phyloP scores from a whole-genome alignment of 2,888 invertebrate genomes.

The Torymus tubicola region DNA sequence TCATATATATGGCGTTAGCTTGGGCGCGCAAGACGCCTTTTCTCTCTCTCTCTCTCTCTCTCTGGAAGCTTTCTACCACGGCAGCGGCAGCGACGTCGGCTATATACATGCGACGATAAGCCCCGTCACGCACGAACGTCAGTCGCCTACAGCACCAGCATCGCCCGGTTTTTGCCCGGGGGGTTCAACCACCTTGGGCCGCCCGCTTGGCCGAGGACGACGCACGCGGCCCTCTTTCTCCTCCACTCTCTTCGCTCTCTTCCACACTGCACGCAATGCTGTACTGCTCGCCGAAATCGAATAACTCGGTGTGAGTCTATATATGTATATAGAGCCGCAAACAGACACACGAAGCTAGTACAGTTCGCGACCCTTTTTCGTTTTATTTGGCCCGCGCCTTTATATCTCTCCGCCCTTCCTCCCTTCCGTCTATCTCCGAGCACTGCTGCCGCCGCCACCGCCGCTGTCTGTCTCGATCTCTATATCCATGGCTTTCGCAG shows the following conservation, averaged over 20 bases:
- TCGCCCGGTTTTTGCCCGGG: slow-evolving; percentile 69
- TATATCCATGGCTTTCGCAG: slow-evolving; percentile 26
- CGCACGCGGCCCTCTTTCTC: slow-evolving; percentile 64
- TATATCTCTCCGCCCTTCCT: slow-evolving; percentile 38
- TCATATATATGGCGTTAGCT: too few relatives aligned
- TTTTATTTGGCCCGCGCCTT: slow-evolving; percentile 10
- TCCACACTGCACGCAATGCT: slow-evolving; percentile 4
- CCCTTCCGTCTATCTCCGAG: neutral
- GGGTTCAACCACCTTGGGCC: slow-evolving; percentile 72
- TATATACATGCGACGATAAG: too few relatives aligned
- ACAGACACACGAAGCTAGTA: too few relatives aligned
- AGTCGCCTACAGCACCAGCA: slow-evolving; percentile 57
- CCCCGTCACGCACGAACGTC: neutral
- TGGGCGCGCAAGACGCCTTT: too few relatives aligned
- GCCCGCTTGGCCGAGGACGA: slow-evolving; percentile 61
- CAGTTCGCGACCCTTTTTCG: slow-evolving; percentile 2
- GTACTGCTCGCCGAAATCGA: slow-evolving; percentile 39
- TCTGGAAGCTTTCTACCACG: too few relatives aligned
- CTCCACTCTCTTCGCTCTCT: neutral
- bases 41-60: too few relatives aligned
- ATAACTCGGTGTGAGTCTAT: slow-evolving; percentile 4
- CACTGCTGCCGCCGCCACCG: slow-evolving; percentile 34
- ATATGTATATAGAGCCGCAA: neutral
- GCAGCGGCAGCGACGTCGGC: too few relatives aligned
- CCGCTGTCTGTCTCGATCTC: slow-evolving; percentile 36